phyloP scores from a whole-genome alignment of 2,797 vertebrate species.

The Poeciliopsis infans region DNA sequence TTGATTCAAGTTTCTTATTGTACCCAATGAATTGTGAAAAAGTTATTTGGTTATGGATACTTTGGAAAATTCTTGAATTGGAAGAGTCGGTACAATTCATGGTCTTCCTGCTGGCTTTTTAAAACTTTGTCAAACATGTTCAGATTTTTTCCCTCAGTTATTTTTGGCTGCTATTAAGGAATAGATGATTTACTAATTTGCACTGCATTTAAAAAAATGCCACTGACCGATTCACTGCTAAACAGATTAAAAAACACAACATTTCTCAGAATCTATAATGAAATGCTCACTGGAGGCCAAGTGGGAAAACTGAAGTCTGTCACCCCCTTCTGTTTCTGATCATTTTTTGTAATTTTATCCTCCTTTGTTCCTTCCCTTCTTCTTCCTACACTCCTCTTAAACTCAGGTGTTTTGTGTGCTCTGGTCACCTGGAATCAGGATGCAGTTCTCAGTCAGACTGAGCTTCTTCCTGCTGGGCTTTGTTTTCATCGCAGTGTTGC shows the following conservation, averaged over 20 bases:
- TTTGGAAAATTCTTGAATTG: neutral
- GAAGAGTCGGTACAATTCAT: neutral
- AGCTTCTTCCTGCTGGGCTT: constrained; percentile 72
- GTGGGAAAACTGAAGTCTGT: neutral
- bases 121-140: neutral
- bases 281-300: neutral
- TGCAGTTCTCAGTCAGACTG: constrained; percentile 65
- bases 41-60: neutral
- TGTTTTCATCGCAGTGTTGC: constrained; percentile 65
- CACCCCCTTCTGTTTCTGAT: neutral
- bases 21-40: neutral
- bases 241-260: neutral
- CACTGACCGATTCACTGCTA: neutral
- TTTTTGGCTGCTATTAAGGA: neutral
- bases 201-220: neutral
- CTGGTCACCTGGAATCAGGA: constrained; percentile 60
- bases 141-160: neutral
- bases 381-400: neutral
- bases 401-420: constrained; percentile 44
- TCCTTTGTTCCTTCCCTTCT: neutral
- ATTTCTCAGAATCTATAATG: neutral
- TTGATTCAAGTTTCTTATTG: neutral
- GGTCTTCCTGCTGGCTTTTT: neutral
- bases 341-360: neutral
- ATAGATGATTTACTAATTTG: neutral